phyloP scores from a whole-genome alignment of 2,797 vertebrate genomes.

The Pangasius macronema region DNA sequence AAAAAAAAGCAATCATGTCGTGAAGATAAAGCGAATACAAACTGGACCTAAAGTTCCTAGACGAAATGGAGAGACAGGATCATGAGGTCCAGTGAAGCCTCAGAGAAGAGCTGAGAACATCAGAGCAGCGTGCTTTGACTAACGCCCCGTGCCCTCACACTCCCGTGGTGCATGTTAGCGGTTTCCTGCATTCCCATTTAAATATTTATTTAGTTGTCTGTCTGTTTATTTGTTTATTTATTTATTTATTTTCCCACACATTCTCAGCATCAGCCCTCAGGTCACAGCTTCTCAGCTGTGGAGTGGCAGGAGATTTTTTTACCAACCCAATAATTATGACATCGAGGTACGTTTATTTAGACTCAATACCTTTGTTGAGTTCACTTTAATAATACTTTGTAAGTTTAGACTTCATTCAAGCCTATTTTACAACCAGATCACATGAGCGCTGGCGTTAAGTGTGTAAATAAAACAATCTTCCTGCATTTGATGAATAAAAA shows the following conservation, averaged over 20 bases:
- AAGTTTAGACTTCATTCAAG: neutral
- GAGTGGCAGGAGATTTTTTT: neutral
- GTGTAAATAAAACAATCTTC: neutral
- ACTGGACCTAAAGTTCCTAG: conserved; percentile 64
- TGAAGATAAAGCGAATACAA: conserved; percentile 4
- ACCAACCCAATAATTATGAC: too few species aligned
- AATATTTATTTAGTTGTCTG: conserved; percentile 65
- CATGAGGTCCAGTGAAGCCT: neutral
- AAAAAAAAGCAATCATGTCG: conserved; percentile 33
- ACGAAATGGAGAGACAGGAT: conserved; percentile 49
- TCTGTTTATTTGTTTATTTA: conserved; percentile 65
- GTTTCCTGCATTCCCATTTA: conserved; percentile 50
- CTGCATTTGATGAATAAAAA: neutral
- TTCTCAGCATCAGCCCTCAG: conserved; percentile 62
- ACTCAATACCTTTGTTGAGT: too few species aligned
- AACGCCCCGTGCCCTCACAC: conserved; percentile 68
- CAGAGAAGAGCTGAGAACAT: conserved; percentile 68
- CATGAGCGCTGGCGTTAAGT: neutral
- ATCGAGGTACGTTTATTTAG: too few species aligned
- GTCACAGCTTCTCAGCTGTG: neutral
- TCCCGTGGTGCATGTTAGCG: conserved; percentile 61
- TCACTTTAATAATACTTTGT: too few species aligned
- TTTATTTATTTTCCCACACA: conserved; percentile 40
- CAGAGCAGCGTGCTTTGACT: conserved; percentile 68
- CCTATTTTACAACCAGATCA: neutral